Percentiles rank a stretch among this genome's conserved stretches.
Evolutionary conservation across 2,113 vertebrate species (phyloP).

Genomic region (Dipodomys merriami): DNA sequence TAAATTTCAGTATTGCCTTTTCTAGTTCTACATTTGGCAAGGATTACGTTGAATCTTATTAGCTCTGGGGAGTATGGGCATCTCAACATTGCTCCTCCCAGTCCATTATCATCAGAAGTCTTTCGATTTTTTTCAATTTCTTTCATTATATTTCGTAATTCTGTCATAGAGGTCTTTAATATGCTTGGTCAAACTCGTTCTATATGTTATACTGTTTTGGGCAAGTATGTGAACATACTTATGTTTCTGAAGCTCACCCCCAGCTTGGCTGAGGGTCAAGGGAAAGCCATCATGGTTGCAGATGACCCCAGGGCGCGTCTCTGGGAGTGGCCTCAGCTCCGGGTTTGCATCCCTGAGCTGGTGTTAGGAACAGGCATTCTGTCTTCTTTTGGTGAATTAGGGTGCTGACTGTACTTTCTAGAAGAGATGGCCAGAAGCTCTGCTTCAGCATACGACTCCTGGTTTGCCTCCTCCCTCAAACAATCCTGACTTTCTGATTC

Average conservation of each 20-base stretch:
- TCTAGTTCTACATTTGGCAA: background rate
- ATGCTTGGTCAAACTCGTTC: background rate
- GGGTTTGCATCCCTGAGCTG: no score
- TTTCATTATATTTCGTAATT: background rate
- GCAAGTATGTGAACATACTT: background rate
- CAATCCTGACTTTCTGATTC: background rate
- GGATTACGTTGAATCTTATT: background rate
- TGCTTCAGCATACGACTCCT: background rate
- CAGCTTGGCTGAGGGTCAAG: no score
- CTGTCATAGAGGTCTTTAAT: background rate
- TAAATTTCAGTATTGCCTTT: background rate
- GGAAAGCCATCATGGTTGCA: no score
- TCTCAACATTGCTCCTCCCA: background rate
- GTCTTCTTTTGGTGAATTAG: no score
- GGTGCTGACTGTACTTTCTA: no score
- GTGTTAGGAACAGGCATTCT: no score
- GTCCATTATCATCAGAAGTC: no score
- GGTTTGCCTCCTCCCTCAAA: background rate
- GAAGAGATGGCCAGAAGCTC: background rate
- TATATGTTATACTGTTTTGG: background rate
- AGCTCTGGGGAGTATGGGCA: background rate
- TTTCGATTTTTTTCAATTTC: background rate
- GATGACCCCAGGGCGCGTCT: no score
- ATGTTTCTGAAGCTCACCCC: background rate
- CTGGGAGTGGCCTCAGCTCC: no score